Conservation (phyloP, 2,113 vertebrate genomes). For the Cyanoderma ruficeps region DNA sequence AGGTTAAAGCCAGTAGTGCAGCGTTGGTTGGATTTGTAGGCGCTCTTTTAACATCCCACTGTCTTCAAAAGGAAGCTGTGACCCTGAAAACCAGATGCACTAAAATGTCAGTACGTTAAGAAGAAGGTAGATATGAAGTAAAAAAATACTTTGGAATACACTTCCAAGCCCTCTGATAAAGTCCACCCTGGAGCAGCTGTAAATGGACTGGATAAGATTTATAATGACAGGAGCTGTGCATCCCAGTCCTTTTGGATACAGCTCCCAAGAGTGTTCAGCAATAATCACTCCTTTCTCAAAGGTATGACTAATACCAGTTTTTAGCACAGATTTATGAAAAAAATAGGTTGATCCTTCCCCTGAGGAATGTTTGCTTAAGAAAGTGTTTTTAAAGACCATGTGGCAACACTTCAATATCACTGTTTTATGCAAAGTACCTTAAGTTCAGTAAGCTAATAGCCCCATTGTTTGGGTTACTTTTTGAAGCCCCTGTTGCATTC, state of each 20-base stretch:
- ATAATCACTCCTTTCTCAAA: background rate
- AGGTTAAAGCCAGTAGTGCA: background rate
- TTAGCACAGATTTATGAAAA: background rate
- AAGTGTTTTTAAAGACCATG: background rate
- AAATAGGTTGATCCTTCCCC: background rate
- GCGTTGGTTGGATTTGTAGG: fast-evolving
- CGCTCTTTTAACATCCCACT: background rate
- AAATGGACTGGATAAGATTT: background rate
- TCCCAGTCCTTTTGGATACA: background rate
- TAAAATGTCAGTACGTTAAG: background rate
- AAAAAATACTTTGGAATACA: background rate
- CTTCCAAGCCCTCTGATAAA: background rate
- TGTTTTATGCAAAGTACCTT: background rate
- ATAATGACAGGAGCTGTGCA: background rate
- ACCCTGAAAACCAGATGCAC: background rate
- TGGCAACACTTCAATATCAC: background rate
- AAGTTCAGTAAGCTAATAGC: background rate
- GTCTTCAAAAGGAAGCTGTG: background rate
- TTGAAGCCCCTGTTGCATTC: background rate
- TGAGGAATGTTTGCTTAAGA: background rate
- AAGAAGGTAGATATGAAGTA: background rate
- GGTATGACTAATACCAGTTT: background rate
- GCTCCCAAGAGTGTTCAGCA: background rate
- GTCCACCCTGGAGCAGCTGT: background rate
- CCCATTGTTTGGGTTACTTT: background rate